phyloP scores from a whole-genome alignment of 2,113 vertebrate species.

The Entosphenus tridentatus region DNA sequence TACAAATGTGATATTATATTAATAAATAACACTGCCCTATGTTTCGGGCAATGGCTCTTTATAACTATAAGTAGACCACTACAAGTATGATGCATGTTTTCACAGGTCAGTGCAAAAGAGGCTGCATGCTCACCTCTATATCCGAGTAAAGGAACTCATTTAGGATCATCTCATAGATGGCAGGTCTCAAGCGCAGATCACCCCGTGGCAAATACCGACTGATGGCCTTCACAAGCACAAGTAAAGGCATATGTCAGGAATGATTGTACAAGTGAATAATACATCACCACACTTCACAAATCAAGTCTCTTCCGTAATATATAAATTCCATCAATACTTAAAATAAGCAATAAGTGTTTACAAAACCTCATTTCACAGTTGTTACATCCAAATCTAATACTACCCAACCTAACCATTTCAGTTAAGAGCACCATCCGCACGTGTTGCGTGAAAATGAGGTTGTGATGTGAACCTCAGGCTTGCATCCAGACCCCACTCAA shows the following conservation, averaged over 20 bases:
- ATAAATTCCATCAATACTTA: slow-evolving; percentile 13
- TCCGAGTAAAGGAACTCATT: slow-evolving; percentile 57
- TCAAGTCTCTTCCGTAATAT: neutral
- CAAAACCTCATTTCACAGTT: no score
- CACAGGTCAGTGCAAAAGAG: neutral
- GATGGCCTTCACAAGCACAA: slow-evolving; percentile 39
- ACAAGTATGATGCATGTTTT: no score
- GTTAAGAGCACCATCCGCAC: no score
- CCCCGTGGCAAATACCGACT: slow-evolving; percentile 81
- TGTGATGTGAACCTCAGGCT: no score
- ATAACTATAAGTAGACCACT: no score
- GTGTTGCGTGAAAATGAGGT: no score
- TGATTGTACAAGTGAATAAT: slow-evolving; percentile 6
- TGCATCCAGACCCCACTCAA: no score
- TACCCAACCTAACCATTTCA: no score
- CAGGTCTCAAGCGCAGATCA: slow-evolving; percentile 66
- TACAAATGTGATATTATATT: slow-evolving; percentile 8
- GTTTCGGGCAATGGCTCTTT: no score
- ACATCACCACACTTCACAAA: slow-evolving; percentile 5
- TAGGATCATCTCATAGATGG: slow-evolving; percentile 95
- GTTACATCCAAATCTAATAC: no score
- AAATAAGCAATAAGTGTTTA: slow-evolving; percentile 14
- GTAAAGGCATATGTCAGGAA: neutral
- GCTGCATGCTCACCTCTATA: neutral
- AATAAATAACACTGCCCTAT: no score